A percentile compares a stretch with the other conserved stretches of the same genome.
These are phyloP conservation scores for Stramonita haemastoma DNA, from an alignment of 2,888 invertebrate genomes.

Conservation along the genomic window DNA sequence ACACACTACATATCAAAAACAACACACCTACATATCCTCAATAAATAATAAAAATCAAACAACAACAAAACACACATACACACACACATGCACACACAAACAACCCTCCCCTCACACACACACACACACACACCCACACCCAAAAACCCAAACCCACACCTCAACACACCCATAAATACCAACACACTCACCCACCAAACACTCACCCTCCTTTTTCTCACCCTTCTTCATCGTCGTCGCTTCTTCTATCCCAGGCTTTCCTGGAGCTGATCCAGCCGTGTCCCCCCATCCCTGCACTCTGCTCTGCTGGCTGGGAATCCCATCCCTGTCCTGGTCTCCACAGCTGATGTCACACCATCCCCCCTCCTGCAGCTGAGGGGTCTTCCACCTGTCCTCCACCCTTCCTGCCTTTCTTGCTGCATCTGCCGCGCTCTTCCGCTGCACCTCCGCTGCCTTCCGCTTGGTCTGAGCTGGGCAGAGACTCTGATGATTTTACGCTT, in stretches of 20 bases:
- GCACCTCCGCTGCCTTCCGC: background rate
- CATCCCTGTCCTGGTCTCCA: background rate
- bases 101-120: no score
- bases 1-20: no score
- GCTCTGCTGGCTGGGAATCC: background rate
- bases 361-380: background rate
- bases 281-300: background rate
- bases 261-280: background rate
- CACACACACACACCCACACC: background rate
- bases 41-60: no score
- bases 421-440: background rate
- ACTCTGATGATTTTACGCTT: background rate
- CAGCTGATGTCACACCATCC: background rate
- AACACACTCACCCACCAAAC: background rate
- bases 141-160: background rate
- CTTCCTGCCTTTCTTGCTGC: background rate
- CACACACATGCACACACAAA: background rate
- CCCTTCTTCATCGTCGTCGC: background rate
- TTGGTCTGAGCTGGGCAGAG: background rate
- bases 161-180: background rate
- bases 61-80: background rate
- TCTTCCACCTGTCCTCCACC: background rate
- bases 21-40: no score
- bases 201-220: background rate
- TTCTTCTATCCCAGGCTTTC: background rate